phyloP scores from a whole-genome alignment of 2,113 vertebrate genomes.

The Amazona vittata region DNA sequence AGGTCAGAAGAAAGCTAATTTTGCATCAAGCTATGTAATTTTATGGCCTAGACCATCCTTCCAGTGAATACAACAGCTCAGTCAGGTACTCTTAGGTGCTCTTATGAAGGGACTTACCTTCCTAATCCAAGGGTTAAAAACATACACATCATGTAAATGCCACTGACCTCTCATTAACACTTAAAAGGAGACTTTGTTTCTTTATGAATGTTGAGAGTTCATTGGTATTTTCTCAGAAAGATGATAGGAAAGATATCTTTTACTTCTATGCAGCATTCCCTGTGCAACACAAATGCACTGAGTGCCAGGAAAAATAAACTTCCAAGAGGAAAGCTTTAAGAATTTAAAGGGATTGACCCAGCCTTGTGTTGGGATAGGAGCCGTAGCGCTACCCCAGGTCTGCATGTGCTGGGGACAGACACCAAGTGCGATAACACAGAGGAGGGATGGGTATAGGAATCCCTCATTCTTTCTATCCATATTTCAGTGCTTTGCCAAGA shows the following conservation, averaged over 20 bases:
- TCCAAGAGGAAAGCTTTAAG: background rate
- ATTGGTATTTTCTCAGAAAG: background rate
- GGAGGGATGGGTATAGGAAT: background rate
- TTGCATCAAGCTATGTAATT: background rate
- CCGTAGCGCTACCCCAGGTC: rapidly evolving
- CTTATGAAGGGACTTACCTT: background rate
- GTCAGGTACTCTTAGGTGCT: background rate
- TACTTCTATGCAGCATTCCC: background rate
- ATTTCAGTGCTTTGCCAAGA: background rate
- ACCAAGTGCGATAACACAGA: rapidly evolving
- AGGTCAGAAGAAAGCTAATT: background rate
- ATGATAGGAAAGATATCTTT: background rate
- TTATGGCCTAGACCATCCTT: background rate
- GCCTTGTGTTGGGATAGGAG: background rate
- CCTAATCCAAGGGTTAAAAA: background rate
- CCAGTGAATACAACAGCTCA: background rate
- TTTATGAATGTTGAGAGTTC: background rate
- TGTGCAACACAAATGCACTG: background rate
- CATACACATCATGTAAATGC: background rate
- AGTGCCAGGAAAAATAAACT: background rate
- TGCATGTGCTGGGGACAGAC: background rate
- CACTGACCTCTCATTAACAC: background rate
- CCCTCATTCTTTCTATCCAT: background rate
- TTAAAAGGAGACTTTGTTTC: background rate
- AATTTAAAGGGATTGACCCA: background rate